phyloP scores from a whole-genome alignment of 2,797 vertebrate genomes.

The Vultur gryphus region DNA sequence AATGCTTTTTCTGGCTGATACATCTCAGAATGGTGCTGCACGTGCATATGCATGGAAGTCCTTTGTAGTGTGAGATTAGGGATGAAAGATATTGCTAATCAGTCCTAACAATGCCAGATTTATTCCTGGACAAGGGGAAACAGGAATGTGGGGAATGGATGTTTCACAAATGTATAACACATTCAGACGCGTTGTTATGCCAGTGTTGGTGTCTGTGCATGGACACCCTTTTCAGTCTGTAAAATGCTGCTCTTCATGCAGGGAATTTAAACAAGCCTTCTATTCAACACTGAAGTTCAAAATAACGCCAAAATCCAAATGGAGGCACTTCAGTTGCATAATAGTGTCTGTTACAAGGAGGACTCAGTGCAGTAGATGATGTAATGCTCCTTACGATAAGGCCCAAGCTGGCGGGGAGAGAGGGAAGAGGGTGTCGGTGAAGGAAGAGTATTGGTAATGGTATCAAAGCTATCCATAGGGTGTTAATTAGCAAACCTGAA shows the following conservation, averaged over 20 bases:
- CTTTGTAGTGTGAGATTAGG: constrained; percentile 40
- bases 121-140: constrained; percentile 17
- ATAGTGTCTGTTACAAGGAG: constrained; percentile 57
- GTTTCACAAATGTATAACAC: constrained; percentile 42
- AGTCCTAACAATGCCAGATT: constrained; percentile 14
- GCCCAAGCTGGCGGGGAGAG: neutral
- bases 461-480: neutral
- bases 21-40: neutral
- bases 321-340: constrained; percentile 56
- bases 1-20: constrained; percentile 3
- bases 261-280: constrained; percentile 60
- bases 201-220: constrained; percentile 41
- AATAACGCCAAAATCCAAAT: constrained; percentile 58
- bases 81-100: constrained; percentile 47
- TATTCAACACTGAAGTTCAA: constrained; percentile 37
- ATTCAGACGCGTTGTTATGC: constrained; percentile 19
- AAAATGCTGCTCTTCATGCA: constrained; percentile 47
- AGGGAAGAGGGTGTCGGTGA: neutral
- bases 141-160: constrained; percentile 42
- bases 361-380: constrained; percentile 4
- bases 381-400: constrained; percentile 21
- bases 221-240: constrained; percentile 45
- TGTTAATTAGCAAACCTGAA: neutral
- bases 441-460: neutral
- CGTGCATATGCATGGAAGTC: neutral